These are phyloP conservation scores for Caenorhabditis sulstoni DNA, from an alignment of 2,888 invertebrate species.

Conservation along the genomic window DNA sequence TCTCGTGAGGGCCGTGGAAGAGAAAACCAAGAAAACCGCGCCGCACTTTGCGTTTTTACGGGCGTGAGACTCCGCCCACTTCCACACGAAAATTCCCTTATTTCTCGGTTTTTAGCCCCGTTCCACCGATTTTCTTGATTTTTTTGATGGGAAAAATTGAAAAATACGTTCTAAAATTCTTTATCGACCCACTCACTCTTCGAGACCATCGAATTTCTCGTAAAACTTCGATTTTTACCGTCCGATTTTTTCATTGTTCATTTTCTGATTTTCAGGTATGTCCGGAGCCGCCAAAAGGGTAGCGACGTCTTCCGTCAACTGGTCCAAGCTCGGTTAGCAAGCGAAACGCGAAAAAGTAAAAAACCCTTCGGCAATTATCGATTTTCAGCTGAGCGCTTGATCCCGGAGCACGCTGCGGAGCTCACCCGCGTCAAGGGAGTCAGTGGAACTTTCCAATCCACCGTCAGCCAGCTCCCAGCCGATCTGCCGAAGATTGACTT, in stretches of 20 bases:
- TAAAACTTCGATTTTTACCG: constrained; percentile 1
- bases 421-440: constrained; percentile 77
- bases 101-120: constrained; percentile 6
- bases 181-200: no score
- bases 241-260: neutral
- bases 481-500: constrained; percentile 80
- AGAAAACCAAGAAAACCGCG: constrained; percentile 32
- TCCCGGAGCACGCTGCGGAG: constrained; percentile 75
- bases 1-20: constrained; percentile 39
- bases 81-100: constrained; percentile 22
- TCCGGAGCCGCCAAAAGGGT: constrained; percentile 79
- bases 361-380: neutral
- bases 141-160: constrained; percentile 5
- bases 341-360: no score
- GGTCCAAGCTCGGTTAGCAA: constrained; percentile 74
- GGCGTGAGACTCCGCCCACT: constrained; percentile 57
- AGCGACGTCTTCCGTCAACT: constrained; percentile 77
- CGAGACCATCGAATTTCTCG: neutral
- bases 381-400: constrained; percentile 60
- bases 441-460: constrained; percentile 74
- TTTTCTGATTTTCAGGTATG: constrained; percentile 64
- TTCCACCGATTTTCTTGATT: neutral
- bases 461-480: constrained; percentile 75
- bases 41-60: constrained; percentile 54
- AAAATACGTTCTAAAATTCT: neutral